Conservation (phyloP, 2,888 invertebrate species). For the Drosophila imparisetae region DNA sequence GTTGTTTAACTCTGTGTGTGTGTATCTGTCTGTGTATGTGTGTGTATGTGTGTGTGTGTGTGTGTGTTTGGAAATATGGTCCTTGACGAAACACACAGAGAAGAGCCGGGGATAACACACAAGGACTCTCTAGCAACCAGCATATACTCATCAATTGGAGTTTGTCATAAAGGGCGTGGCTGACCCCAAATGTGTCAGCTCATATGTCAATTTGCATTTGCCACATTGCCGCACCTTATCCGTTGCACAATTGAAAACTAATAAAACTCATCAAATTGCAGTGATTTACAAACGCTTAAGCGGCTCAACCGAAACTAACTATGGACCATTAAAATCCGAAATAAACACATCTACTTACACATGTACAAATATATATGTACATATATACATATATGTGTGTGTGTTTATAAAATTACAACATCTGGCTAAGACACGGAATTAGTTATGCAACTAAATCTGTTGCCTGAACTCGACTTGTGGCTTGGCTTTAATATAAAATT, state of each 20-base stretch:
- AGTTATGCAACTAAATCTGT: constrained; percentile 3
- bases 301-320: constrained; percentile 16
- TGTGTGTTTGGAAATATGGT: constrained; percentile 4
- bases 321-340: constrained; percentile 8
- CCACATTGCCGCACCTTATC: constrained; percentile 31
- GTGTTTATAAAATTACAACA: neutral
- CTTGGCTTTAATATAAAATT: neutral
- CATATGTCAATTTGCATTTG: constrained; percentile 63
- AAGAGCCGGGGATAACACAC: constrained; percentile 37
- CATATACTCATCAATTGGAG: constrained; percentile 52
- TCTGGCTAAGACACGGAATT: neutral
- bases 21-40: neutral
- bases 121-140: constrained; percentile 13
- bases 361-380: neutral
- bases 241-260: constrained; percentile 31
- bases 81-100: constrained; percentile 12
- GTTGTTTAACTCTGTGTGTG: constrained; percentile 15
- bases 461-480: neutral
- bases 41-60: neutral
- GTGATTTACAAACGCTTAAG: constrained; percentile 36
- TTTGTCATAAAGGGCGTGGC: constrained; percentile 32
- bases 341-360: neutral
- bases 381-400: neutral
- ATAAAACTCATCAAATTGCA: constrained; percentile 43
- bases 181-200: constrained; percentile 58